A percentile compares a stretch with the other conserved stretches of the same genome.
Evolutionary conservation across 2,113 vertebrate genomes (phyloP).

Genomic region (Bubo scandiacus): DNA sequence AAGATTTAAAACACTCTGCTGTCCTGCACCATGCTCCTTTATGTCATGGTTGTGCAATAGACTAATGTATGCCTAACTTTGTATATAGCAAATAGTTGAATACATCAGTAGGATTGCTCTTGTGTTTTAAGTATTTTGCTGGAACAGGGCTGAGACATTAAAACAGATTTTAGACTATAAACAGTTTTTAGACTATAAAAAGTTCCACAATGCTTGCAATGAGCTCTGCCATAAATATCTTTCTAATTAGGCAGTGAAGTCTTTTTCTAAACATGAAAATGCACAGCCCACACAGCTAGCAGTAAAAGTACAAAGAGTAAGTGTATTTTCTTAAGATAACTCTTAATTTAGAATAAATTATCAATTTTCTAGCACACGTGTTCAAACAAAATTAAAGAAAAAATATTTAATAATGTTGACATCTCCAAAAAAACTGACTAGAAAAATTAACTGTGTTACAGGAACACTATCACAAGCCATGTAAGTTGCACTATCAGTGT

Average conservation of each 20-base stretch:
- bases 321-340: background rate
- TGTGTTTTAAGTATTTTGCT: background rate
- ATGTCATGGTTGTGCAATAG: background rate
- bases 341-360: background rate
- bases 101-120: background rate
- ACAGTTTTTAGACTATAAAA: background rate
- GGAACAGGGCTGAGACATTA: background rate
- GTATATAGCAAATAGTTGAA: background rate
- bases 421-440: background rate
- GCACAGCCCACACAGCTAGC: background rate
- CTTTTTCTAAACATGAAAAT: background rate
- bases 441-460: background rate
- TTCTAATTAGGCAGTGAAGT: background rate
- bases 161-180: background rate
- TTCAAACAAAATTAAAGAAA: background rate
- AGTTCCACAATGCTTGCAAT: background rate
- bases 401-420: background rate
- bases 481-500: background rate
- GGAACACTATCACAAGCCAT: background rate
- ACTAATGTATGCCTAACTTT: background rate
- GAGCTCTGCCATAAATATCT: background rate
- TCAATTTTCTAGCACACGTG: background rate
- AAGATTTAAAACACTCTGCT: background rate
- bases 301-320: background rate
- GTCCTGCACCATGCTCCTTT: background rate